Base-by-base conservation (phyloP, 2,113 vertebrate species). In the Spea bombifrons region DNA sequence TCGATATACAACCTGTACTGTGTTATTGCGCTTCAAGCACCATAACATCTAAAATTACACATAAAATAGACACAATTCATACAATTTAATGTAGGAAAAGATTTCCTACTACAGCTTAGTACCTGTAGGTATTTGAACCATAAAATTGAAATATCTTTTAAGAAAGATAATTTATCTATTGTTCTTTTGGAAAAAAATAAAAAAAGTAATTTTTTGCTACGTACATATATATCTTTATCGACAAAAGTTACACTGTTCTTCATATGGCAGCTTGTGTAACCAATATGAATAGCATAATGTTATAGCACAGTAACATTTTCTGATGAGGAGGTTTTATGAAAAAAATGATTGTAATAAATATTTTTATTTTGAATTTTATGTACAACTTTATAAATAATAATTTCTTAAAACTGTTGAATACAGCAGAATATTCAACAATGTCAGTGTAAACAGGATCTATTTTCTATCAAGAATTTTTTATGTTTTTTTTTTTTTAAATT, bases 391-490 rank as follows among this genome's bases (percentile, higher is more conserved):
- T 90, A 93, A 93, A 92, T 90, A 92, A 89, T 88, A 90, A 90
- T 86, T 76, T 87, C 88, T 92, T 92, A 93, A 93, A 93, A 93
- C 90, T 93, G 91, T 91, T 93, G 92, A 92, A 83, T 91, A 90
- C 83, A 88, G 76, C 89, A 90, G 88, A 90, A 91, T 91, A 92
- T 90, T 92, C 90, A 93, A 90, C 90, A 89, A 88, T 85, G 86
- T 90, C 90, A 90, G 89, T 93, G 91, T 93, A 93, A 93, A 92
- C 92, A 93, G 87, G 89, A 90, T 53, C 57, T 83, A 82, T 88
- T 84, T 80, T 87, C 89, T 85, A 85, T 85, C 61, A 50, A 71
- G 5, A 64, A 88, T 86, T 89, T 86, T 82, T 87, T 85, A 84
- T 82, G 70, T 78, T 82, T 79, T 83, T 80, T 83, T 75, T 78